Base-by-base conservation (phyloP, 2,113 vertebrate species). In the Ictalurus furcatus region DNA sequence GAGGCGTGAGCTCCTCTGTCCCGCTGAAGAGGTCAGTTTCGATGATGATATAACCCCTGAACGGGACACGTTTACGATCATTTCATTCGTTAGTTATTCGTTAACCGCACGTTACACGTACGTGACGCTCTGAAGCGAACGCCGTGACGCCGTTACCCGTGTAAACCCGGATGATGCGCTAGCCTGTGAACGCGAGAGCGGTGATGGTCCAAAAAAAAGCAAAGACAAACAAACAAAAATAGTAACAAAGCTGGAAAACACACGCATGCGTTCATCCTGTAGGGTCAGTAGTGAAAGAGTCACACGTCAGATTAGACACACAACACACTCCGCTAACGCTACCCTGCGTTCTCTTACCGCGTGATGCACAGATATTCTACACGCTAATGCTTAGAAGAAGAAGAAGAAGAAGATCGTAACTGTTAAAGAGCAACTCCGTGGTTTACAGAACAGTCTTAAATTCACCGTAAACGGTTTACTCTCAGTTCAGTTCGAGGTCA, bases 401-500 rank as follows among this genome's bases (percentile, higher is more conserved):
- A 40, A 74, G 6, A 23, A n/a, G n/a, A n/a, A 8, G 6, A 23
- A 21, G 4, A 28, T 13, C 23, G 6, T 8, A 34, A 81, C 78
- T 30, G 52, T 83, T 61, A 61, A 83, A 83, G 58, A 83, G 81
- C 81, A 83, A 83, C 81, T 83, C 81, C 54, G 34, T 19, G 58
- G 4, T 34, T 12, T 5, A 58, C 52, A 81, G 4, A 48, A 23
- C 9, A 12, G 0, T 28, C 12, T 52, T 6, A 73, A 37, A 8
- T 3, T 76, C 13, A 2, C 8, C 0, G 21, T 23, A 23, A 61
- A 19, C 16, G 1, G 9, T 58, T 14, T 17, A 58, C 56, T 61
- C 54, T 16, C 2, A 16, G 16, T 9, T 23, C 6, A 21, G 9
- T 25, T 16, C 34, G n/a, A n/a, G n/a, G n/a, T n/a, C n/a, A n/a